Percentiles rank a stretch among this genome's conserved stretches.
Conservation (phyloP, 2,888 invertebrate genomes). For the Chrysopilus asiliformis region DNA sequence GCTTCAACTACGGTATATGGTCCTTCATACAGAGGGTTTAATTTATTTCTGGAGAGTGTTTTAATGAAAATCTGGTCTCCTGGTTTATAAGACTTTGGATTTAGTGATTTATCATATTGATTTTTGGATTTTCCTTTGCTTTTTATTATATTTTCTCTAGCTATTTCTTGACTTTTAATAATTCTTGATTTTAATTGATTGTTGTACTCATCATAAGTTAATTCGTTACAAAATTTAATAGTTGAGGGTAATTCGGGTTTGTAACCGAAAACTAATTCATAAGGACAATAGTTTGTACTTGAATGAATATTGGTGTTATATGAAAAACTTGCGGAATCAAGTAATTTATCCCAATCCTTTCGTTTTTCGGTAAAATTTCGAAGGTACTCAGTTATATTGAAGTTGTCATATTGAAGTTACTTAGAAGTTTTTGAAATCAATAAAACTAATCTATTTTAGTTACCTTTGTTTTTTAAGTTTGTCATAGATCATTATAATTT, state of each 20-base stretch:
- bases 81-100: no score
- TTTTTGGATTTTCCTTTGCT: neutral
- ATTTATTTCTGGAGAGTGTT: no score
- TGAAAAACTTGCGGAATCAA: constrained; percentile 4
- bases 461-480: no score
- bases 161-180: neutral
- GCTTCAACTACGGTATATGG: no score
- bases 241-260: constrained; percentile 3
- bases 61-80: no score
- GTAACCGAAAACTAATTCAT: constrained; percentile 6
- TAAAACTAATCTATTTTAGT: no score
- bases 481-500: no score
- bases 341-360: constrained; percentile 3
- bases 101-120: neutral
- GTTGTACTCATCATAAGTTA: neutral
- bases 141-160: neutral
- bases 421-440: no score
- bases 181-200: neutral
- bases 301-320: constrained; percentile 5
- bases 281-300: constrained; percentile 5
- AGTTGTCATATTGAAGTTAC: no score
- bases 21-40: no score
- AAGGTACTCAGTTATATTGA: no score
- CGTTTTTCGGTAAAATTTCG: constrained; percentile 16
- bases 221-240: neutral